Evolutionary conservation across 2,888 invertebrate species (phyloP), one percentile per base, ranked within the genome.

Genomic region (Melanargia galathea): DNA sequence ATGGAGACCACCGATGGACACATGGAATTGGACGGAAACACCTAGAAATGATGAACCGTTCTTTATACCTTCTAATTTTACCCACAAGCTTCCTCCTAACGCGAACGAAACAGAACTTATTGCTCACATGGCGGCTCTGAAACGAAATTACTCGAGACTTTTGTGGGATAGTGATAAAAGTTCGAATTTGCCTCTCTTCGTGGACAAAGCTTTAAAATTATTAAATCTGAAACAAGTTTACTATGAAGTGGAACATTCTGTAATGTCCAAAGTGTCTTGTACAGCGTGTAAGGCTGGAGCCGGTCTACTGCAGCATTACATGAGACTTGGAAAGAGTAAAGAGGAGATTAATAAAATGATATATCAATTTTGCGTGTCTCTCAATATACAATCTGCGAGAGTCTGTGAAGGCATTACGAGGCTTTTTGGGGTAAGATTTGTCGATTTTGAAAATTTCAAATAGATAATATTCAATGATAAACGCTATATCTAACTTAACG

Each of bases 181-280:
- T 55, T 92, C 94, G 10, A 95, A 95, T 68, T 90, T 96, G 70
- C 96, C 96, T 0, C 92, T 95, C 2, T 95, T 97, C 73, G 95
- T 97, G 11, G 96, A 97, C 75, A 96, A 96, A 83, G 96, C 97
- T 0, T 84, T 97, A 64, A 95, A 95, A 78, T 86, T 97, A 59
- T 90, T 97, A 40, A 97, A 97, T 83, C 87, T 97, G 56, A 95
- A 96, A 79, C 96, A 97, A 91, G 97, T 97, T 48, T 91, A 91
- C 69, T 93, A 92, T 73, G 97, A 97, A 92, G 95, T 97, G 55
- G 97, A 97, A 87, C 97, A 97, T 73, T 96, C 96, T 52, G 95
- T 97, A n/a, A 95, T 97, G 95, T 97, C 97, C 0, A 96, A 95
- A 83, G 97, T 97, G 1, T 97, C 97, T 0, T 97, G 97, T 78